Evolutionary conservation across 2,797 vertebrate genomes (phyloP), one percentile per base, ranked within the genome.

Genomic region (Chaunax sp.): DNA sequence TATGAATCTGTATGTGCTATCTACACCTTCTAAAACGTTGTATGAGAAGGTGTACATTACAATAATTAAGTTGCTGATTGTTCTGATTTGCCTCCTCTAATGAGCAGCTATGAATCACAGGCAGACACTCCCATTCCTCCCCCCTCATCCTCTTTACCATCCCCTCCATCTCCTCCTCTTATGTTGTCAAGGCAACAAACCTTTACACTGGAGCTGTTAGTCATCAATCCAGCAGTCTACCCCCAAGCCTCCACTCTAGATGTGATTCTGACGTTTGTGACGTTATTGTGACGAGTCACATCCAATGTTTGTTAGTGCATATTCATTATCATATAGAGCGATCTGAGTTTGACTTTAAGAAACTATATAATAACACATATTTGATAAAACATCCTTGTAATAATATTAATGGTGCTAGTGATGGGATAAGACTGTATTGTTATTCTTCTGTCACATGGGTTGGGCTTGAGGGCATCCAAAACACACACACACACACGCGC

Each of bases 131-230:
- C 28, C 28, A 14, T 49, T 47, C 30, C 37, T 44, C 52, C 28
- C 22, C 2, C 14, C 35, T 40, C 56, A 26, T 56, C 25, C 35
- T 45, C 52, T 37, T 11, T 18, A 30, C 13, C 19, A 35, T 22
- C 20, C 23, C 41, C 3, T 18, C 13, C 57, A 35, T 43, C 41
- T 20, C 30, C 28, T 28, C 3, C 0, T 23, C 22, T n/a, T n/a
- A 43, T 2, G 88, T 90, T 82, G 88, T 74, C 88, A 82, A 66
- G 85, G 85, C 69, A 87, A 90, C 88, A 52, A 12, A 51, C 68
- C 73, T 46, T 74, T 68, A 69, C 63, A 37, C 51, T 33, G 11
- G 53, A 64, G 62, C 73, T 56, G 57, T 84, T 70, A 70, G 83
- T 88, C 83, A 87, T 77, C 80, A 60, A 14, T 75, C 73, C 44